Base-by-base conservation (phyloP, 2,113 vertebrate genomes). In the Morone chrysops region DNA sequence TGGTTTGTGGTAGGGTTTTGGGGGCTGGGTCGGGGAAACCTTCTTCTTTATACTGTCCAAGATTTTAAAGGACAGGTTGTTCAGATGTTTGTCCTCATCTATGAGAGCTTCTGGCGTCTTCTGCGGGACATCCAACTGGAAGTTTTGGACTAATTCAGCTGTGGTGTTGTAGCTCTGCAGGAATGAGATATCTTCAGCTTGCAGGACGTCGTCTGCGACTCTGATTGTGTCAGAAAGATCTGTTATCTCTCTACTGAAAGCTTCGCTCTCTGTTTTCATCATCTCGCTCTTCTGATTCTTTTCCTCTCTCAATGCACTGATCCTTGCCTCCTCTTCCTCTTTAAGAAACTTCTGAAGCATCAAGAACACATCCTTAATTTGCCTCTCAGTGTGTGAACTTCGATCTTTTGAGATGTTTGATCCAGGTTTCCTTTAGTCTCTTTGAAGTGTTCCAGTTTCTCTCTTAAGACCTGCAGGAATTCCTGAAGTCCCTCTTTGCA, bases 81-180 rank as follows among this genome's bases (percentile, higher is more conserved):
- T 38, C 11, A 80, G 77, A 38, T 78, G 75, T 69, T 60, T 40
- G 41, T 2, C 5, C 25, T 1, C 4, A 6, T 69, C 75, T 18
- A 61, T 69, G 2, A 10, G 43, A 48, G 6, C 63, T 18, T 4
- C 20, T 18, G 20, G 1, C 1, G 6, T 9, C 14, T 11, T 31
- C 56, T 50, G 12, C 13, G n/a, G 66, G 13, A 20, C 20, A 0
- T 51, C 18, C 1, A 8, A 0, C 45, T 1, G 20, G 36, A 18
- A 6, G 2, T 2, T 0, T 1, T 31, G 9, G 14, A 31, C 40
- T n/a, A 0, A 2, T 3, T 65, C 13, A 25, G n/a, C 70, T 20
- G 70, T 9, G 4, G 43, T 8, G 1, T 7, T 66, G 62, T 67
- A 67, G 4, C 2, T 81, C 2, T 59, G 25, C 20, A 73, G 78